Evolutionary conservation across 2,888 invertebrate species (phyloP), one percentile per base, ranked within the genome.

Genomic region (Tiliacea aurago): DNA sequence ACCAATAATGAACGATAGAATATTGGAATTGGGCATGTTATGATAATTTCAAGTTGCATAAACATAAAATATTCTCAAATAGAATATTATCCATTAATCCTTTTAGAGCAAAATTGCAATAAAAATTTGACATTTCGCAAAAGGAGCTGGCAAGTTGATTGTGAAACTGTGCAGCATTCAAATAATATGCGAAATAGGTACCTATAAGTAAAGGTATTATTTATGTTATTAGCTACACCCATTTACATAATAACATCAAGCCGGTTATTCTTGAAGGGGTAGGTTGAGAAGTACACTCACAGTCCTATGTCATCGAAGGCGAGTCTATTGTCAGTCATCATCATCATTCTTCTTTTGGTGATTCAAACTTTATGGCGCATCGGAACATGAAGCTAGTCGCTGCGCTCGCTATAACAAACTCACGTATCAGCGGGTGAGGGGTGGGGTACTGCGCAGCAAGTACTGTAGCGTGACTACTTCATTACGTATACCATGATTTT

Each of bases 61-160:
- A 37, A 59, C 58, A 33, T 13, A 53, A 11, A 53, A 23, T 13
- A 70, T 20, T 13, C 9, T 2, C n/a, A 59, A 43, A 65, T 18
- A 47, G 51, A 47, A 41, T 41, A n/a, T 9, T 23, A n/a, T 43
- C 45, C 56, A 58, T 65, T 58, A 70, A 62, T 41, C 67, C 80
- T 55, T 81, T 11, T 65, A 68, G 0, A 73, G 81, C 13, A n/a
- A 61, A 28, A 56, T 9, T 37, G 78, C 64, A 74, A 73, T 80
- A 83, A 79, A 84, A 76, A 72, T 51, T 33, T 86, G 85, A 78
- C 87, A 86, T 86, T 86, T 86, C 78, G 15, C 23, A 61, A 73
- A 77, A 56, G 81, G 87, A 59, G 18, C 4, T 20, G 20, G 23
- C 56, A 7, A 13, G 45, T 28, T 64, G 33, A 53, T 83, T 83